Evolutionary conservation across 2,888 invertebrate genomes (phyloP), one percentile per base, ranked within the genome.

Genomic region (Ochropleura plecta): DNA sequence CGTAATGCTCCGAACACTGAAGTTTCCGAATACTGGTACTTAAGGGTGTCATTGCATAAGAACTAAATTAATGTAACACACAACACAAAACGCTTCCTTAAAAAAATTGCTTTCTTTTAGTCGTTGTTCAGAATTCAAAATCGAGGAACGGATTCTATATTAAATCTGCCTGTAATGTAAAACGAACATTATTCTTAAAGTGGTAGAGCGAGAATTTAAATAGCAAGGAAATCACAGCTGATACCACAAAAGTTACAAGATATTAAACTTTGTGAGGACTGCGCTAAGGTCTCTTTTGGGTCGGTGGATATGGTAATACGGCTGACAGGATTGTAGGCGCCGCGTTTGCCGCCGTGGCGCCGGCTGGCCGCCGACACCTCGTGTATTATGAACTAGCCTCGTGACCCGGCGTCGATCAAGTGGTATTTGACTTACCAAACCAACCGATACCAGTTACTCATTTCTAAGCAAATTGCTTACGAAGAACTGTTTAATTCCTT

Each of bases 341-440:
- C 96, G 93, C 91, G 90, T 84, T 93, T 94, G 93, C 94, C 94
- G 92, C 94, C 92, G 90, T 95, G 96, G 96, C 96, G 96, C 96
- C 96, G 95, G 92, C 95, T 92, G 90, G 96, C 95, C 96, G 96
- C 95, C 94, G 92, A 94, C 96, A 95, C 96, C 95, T 96, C 95
- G 95, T 95, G 95, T 95, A 95, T 95, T 96, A 95, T 96, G 95
- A 93, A 95, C 96, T 95, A 96, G 95, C 94, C 95, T 90, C 93
- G 94, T 95, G 95, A 96, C 96, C 96, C 92, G 95, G 92, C 95
- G 94, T 94, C 94, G 95, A 95, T 95, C 95, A 95, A 95, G 94
- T 94, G 91, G 92, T 93, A 94, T 95, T 95, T 95, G 93, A 95
- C 93, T 94, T 93, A 89, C 90, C 93, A 94, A 94, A 92, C 91